Conservation (phyloP, 2,113 vertebrate species). For the Sapajus apella region DNA sequence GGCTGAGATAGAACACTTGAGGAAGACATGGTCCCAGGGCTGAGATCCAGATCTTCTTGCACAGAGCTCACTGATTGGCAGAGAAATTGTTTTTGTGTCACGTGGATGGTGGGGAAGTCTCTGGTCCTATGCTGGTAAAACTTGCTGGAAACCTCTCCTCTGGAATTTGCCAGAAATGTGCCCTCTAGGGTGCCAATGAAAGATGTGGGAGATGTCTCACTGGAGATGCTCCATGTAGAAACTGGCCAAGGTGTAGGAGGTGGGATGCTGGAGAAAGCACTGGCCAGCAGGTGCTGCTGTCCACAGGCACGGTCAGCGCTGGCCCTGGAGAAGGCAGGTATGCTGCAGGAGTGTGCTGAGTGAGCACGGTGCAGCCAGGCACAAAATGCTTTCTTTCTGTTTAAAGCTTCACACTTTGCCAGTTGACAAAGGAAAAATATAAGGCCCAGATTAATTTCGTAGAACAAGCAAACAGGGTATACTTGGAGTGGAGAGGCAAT, state of each 20-base stretch:
- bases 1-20: neutral
- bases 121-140: neutral
- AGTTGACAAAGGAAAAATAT: neutral
- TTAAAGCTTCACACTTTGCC: neutral
- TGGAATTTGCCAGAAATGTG: neutral
- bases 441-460: neutral
- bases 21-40: neutral
- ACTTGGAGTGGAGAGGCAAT: neutral
- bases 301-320: neutral
- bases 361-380: neutral
- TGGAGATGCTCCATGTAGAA: neutral
- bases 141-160: neutral
- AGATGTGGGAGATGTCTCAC: neutral
- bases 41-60: neutral
- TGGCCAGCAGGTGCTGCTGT: neutral
- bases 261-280: neutral
- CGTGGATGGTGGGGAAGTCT: neutral
- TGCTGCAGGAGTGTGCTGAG: neutral
- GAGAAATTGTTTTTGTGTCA: neutral
- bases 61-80: neutral
- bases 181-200: neutral
- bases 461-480: neutral
- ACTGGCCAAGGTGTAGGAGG: neutral
- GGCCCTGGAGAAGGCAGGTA: neutral
- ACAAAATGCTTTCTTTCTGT: neutral